These are phyloP conservation scores for Zaprionus ornatus DNA, from an alignment of 1,140 invertebrate genomes.

Conservation along the genomic window DNA sequence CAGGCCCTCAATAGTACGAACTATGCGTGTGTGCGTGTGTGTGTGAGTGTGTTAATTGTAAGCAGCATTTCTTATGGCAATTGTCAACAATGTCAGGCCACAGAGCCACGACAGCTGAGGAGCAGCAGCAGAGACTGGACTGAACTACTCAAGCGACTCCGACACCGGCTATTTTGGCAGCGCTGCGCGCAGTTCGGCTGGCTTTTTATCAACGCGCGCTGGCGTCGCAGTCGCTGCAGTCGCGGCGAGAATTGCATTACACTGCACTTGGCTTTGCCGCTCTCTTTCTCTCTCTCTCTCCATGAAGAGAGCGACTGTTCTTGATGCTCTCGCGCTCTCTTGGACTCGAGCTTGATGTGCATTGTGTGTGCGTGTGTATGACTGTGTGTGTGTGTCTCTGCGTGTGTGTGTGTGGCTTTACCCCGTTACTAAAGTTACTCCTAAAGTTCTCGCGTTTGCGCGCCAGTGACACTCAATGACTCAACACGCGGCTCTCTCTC, in stretches of 20 bases:
- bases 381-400: slow-evolving; percentile 21
- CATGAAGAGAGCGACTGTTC: not conserved
- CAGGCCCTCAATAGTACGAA: slow-evolving; percentile 8
- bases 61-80: slow-evolving; percentile 60
- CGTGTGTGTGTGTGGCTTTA: slow-evolving; percentile 50
- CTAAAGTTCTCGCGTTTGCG: slow-evolving; percentile 80
- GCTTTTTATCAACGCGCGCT: slow-evolving; percentile 78
- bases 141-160: slow-evolving; percentile 47
- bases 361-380: slow-evolving; percentile 6
- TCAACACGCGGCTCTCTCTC: slow-evolving; percentile 48
- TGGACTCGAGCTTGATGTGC: slow-evolving; percentile 11
- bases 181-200: slow-evolving; percentile 65
- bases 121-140: not conserved
- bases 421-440: slow-evolving; percentile 59
- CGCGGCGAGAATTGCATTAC: slow-evolving; percentile 50
- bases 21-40: slow-evolving; percentile 12
- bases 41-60: slow-evolving; percentile 51
- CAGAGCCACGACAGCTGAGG: slow-evolving; percentile 38
- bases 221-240: slow-evolving; percentile 53
- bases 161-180: slow-evolving; percentile 73
- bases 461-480: slow-evolving; percentile 52
- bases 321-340: slow-evolving; percentile 3
- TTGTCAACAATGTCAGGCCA: slow-evolving; percentile 65
- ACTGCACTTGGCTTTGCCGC: slow-evolving; percentile 29
- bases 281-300: slow-evolving; percentile 9